Evolutionary conservation across 2,888 invertebrate species (phyloP).

Genomic region (Pollenia angustigena): DNA sequence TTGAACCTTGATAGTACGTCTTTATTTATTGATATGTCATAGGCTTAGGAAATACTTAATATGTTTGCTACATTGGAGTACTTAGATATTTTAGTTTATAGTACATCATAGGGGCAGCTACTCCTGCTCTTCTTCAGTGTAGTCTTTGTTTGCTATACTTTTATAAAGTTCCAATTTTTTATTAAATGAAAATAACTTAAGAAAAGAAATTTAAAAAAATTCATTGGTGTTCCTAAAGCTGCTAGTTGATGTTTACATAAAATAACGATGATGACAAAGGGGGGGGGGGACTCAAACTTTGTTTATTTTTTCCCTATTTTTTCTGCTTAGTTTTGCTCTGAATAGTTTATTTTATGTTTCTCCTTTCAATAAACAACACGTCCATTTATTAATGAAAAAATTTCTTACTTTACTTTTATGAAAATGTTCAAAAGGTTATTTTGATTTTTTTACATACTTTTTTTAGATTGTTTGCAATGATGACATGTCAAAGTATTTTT

Average conservation of each 20-base stretch:
- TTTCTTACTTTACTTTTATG: conserved; percentile 11
- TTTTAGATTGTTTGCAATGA: not conserved
- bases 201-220: too few species aligned
- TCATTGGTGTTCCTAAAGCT: not conserved
- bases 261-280: not conserved
- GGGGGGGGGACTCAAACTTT: not conserved
- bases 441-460: not conserved
- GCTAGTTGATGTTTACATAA: not conserved
- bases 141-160: not conserved
- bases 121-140: not conserved
- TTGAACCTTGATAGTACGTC: too few species aligned
- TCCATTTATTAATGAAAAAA: conserved; percentile 60
- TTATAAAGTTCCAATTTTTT: not conserved
- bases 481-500: conserved; percentile 38
- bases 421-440: conserved; percentile 31
- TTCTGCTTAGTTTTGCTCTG: not conserved
- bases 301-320: not conserved
- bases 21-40: too few species aligned
- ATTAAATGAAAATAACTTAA: too few species aligned
- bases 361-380: conserved; percentile 29
- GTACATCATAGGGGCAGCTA: too few species aligned
- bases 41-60: too few species aligned
- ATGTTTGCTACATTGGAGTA: too few species aligned
- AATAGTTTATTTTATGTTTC: not conserved
- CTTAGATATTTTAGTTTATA: too few species aligned